Evolutionary conservation across 2,113 vertebrate genomes (phyloP).

Genomic region (Lophius piscatorius): DNA sequence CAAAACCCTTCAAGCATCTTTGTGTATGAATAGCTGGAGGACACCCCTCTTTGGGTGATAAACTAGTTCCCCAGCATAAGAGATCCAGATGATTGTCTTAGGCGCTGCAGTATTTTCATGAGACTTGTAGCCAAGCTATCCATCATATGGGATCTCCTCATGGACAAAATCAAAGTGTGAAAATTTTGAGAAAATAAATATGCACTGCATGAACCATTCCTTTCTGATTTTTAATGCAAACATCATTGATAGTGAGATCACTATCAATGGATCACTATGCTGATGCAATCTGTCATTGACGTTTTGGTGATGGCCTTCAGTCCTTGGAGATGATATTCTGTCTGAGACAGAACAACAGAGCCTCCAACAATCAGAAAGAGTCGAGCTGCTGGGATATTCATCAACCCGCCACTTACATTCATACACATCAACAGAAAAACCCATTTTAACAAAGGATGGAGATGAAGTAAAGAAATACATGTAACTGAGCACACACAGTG

Average conservation of each 20-base stretch:
- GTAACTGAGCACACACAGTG: slow-evolving; percentile 27
- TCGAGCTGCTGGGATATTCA: slow-evolving; percentile 31
- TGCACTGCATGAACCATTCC: slow-evolving; percentile 33
- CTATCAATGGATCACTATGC: no score
- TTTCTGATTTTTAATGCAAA: no score
- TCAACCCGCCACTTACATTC: slow-evolving; percentile 47
- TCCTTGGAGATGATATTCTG: slow-evolving; percentile 36
- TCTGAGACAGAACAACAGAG: slow-evolving; percentile 40
- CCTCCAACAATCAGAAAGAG: slow-evolving; percentile 28
- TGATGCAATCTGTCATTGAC: slow-evolving; percentile 35
- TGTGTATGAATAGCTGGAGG: slow-evolving; percentile 81
- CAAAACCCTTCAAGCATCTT: slow-evolving; percentile 85
- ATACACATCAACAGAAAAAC: slow-evolving; percentile 23
- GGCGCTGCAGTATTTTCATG: slow-evolving; percentile 83
- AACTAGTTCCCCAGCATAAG: slow-evolving; percentile 77
- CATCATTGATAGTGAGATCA: no score
- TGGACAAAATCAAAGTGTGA: slow-evolving; percentile 22
- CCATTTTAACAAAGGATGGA: slow-evolving; percentile 11
- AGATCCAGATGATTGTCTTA: slow-evolving; percentile 94
- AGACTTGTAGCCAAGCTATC: slow-evolving; percentile 86
- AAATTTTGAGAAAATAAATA: slow-evolving; percentile 29
- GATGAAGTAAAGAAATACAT: slow-evolving; percentile 34
- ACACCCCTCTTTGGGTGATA: slow-evolving; percentile 81
- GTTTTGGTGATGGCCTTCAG: slow-evolving; percentile 28
- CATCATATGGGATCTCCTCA: slow-evolving; percentile 83